Percentiles rank a stretch among this genome's conserved stretches.
These are phyloP conservation scores for Drosophila vallismaia DNA, from an alignment of 2,888 invertebrate species.

Conservation along the genomic window DNA sequence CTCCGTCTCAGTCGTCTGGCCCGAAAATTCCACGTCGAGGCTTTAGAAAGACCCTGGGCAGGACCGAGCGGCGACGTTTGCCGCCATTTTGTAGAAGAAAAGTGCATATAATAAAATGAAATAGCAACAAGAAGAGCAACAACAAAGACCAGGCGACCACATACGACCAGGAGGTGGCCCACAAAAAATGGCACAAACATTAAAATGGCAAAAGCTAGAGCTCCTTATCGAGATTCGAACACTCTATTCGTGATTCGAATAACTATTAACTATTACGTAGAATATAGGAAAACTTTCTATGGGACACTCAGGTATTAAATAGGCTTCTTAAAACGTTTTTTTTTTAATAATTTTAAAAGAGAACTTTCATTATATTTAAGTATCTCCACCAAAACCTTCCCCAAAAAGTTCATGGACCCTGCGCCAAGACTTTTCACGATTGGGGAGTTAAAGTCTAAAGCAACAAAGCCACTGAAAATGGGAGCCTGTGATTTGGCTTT, in stretches of 20 bases:
- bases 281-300: too few relatives aligned
- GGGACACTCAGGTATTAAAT: too few relatives aligned
- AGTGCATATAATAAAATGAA: constrained; percentile 79
- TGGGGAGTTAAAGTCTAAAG: constrained; percentile 16
- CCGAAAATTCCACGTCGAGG: constrained; percentile 1
- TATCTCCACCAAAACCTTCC: neutral
- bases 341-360: neutral
- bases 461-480: constrained; percentile 51
- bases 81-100: constrained; percentile 79
- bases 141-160: constrained; percentile 36
- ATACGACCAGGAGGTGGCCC: constrained; percentile 47
- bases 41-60: constrained; percentile 44
- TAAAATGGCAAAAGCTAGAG: constrained; percentile 43
- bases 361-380: neutral
- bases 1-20: too few relatives aligned
- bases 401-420: constrained; percentile 11
- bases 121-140: constrained; percentile 61
- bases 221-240: neutral
- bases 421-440: constrained; percentile 11
- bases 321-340: neutral
- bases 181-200: constrained; percentile 58
- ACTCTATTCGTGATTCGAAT: neutral
- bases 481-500: constrained; percentile 75
- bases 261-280: too few relatives aligned
- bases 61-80: constrained; percentile 70